These are phyloP conservation scores for Poecile montanus DNA, from an alignment of 2,797 vertebrate species.

Conservation along the genomic window DNA sequence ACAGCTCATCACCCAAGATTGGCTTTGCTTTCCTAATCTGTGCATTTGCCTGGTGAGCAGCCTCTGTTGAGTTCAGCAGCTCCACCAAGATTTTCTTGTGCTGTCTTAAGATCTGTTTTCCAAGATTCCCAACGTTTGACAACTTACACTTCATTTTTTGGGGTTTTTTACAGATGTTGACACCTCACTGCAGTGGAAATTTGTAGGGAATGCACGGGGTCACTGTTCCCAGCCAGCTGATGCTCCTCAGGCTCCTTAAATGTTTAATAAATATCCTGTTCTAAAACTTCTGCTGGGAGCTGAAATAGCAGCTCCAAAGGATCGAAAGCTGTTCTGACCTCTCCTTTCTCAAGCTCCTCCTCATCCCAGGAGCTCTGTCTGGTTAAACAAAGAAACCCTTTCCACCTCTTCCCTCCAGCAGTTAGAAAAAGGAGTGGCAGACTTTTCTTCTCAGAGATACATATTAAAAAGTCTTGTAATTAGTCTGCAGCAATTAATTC, in stretches of 20 bases:
- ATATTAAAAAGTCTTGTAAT: neutral
- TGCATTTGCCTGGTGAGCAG: neutral
- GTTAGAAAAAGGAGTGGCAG: neutral
- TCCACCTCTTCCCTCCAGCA: conserved; percentile 26
- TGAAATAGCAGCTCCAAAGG: neutral
- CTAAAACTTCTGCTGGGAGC: conserved; percentile 8
- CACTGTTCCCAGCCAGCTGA: neutral
- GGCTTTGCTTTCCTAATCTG: neutral
- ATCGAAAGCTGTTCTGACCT: conserved; percentile 37
- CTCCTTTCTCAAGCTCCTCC: conserved; percentile 8
- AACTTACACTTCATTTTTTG: neutral
- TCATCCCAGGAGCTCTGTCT: conserved; percentile 15
- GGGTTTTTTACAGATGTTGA: neutral
- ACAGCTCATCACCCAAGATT: neutral
- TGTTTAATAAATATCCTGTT: neutral
- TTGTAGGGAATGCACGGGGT: neutral
- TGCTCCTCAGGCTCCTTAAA: neutral
- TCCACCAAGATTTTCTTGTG: neutral
- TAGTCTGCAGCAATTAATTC: conserved; percentile 2
- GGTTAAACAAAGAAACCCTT: conserved; percentile 31
- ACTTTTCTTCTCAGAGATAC: neutral
- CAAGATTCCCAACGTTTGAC: neutral
- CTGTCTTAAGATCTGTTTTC: neutral
- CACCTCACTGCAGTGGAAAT: neutral
- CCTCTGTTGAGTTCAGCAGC: neutral